These are phyloP conservation scores for Drosophila kikkawai DNA, from an alignment of 1,140 invertebrate species.

Conservation along the genomic window DNA sequence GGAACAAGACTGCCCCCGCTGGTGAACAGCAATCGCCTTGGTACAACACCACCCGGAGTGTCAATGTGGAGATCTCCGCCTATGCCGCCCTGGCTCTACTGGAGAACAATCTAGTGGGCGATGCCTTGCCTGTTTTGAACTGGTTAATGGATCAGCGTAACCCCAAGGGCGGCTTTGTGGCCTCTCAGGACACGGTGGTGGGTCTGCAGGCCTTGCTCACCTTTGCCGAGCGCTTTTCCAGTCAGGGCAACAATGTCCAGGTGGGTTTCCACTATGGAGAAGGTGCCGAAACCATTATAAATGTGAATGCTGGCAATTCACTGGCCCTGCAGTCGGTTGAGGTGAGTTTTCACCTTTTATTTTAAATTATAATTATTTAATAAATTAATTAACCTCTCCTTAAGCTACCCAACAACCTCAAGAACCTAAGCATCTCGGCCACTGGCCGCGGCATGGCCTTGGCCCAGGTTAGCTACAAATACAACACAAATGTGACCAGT, in stretches of 20 bases:
- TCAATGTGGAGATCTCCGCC: conserved; percentile 95
- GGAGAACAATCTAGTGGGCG: conserved; percentile 88
- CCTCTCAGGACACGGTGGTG: conserved; percentile 90
- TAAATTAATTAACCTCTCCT: not conserved
- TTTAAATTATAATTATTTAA: not conserved
- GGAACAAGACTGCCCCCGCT: conserved; percentile 87
- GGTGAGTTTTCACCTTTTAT: conserved; percentile 25
- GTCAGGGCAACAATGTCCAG: conserved; percentile 86
- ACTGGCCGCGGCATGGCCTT: conserved; percentile 93
- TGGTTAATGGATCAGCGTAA: conserved; percentile 95
- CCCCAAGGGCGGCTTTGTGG: conserved; percentile 92
- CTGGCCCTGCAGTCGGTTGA: conserved; percentile 89
- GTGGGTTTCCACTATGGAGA: conserved; percentile 87
- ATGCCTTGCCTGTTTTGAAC: conserved; percentile 92
- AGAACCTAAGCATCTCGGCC: conserved; percentile 88
- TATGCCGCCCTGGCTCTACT: conserved; percentile 92
- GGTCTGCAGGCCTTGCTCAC: conserved; percentile 90
- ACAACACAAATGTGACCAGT: conserved; percentile 95
- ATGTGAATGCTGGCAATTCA: conserved; percentile 89
- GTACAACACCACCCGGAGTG: conserved; percentile 88
- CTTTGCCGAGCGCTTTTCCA: conserved; percentile 88
- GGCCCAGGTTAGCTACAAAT: conserved; percentile 93
- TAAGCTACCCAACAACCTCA: conserved; percentile 74
- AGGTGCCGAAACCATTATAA: conserved; percentile 87
- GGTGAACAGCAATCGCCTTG: conserved; percentile 90